These are phyloP conservation scores for Montipora foliosa DNA, from an alignment of 64 coral and sea anemone genomes.

Conservation along the genomic window DNA sequence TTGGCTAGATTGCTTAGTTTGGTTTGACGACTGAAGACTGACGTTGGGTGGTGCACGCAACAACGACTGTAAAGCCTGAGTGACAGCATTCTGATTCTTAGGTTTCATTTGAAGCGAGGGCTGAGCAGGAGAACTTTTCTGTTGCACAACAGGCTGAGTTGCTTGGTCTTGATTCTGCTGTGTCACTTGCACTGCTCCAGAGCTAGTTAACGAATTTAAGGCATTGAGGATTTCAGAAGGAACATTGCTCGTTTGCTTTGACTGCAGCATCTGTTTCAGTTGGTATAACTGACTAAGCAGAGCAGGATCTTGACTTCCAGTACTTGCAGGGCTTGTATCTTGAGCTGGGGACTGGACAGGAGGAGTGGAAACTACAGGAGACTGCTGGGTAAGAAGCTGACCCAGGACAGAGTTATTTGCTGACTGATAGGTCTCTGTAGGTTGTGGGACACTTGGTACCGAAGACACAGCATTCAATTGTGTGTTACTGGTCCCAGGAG, in stretches of 20 bases:
- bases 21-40: background rate
- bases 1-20: background rate
- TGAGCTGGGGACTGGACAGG: background rate
- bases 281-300: conserved; percentile 38
- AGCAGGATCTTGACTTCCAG: conserved; percentile 33
- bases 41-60: conserved; percentile 33
- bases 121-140: background rate
- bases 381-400: conserved; percentile 43
- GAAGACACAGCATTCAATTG: background rate
- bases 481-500: background rate
- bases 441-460: background rate
- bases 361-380: background rate
- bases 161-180: conserved; percentile 36
- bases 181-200: background rate
- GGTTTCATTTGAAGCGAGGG: conserved; percentile 59
- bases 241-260: conserved; percentile 7
- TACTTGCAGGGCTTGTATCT: background rate
- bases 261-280: conserved; percentile 44
- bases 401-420: conserved; percentile 22
- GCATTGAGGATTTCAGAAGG: conserved; percentile 31
- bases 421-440: conserved; percentile 10
- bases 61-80: conserved; percentile 27
- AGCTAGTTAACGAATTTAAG: conserved; percentile 15
- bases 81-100: conserved; percentile 48
- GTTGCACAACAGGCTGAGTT: background rate